Evolutionary conservation across 2,888 invertebrate genomes (phyloP).

Genomic region (Byasa hedistus): DNA sequence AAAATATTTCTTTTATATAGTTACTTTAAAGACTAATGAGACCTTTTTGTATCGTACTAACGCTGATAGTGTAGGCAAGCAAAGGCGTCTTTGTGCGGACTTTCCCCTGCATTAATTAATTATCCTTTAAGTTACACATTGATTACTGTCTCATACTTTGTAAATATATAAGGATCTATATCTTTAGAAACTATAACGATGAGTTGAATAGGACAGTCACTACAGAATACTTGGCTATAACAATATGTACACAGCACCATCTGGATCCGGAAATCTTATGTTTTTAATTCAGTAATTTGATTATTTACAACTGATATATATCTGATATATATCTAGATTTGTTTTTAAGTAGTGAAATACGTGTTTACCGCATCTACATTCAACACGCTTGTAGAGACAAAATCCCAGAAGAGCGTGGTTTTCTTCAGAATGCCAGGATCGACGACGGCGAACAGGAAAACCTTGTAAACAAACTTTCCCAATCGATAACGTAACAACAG

Average conservation of each 20-base stretch:
- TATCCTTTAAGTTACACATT: not conserved
- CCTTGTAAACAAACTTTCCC: constrained; percentile 15
- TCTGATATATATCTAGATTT: too few relatives aligned
- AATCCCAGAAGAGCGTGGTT: not conserved
- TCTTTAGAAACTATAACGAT: too few relatives aligned
- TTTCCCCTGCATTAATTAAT: not conserved
- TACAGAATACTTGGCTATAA: too few relatives aligned
- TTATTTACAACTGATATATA: too few relatives aligned
- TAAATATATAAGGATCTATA: too few relatives aligned
- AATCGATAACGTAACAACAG: constrained; percentile 20
- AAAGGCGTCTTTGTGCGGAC: not conserved
- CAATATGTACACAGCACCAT: too few relatives aligned
- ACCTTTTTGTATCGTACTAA: constrained; percentile 6
- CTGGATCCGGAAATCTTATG: too few relatives aligned
- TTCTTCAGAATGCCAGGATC: not conserved
- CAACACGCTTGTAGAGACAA: not conserved
- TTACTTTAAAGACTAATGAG: constrained; percentile 4
- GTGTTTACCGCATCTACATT: too few relatives aligned
- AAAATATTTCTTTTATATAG: not conserved
- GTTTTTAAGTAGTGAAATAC: too few relatives aligned
- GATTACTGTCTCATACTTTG: too few relatives aligned
- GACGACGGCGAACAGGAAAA: constrained; percentile 14
- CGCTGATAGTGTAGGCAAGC: constrained; percentile 1
- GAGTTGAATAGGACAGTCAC: too few relatives aligned
- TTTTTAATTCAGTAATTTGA: too few relatives aligned